These are phyloP conservation scores for Folsomia manolachei DNA, from an alignment of 2,888 invertebrate species.

Conservation along the genomic window DNA sequence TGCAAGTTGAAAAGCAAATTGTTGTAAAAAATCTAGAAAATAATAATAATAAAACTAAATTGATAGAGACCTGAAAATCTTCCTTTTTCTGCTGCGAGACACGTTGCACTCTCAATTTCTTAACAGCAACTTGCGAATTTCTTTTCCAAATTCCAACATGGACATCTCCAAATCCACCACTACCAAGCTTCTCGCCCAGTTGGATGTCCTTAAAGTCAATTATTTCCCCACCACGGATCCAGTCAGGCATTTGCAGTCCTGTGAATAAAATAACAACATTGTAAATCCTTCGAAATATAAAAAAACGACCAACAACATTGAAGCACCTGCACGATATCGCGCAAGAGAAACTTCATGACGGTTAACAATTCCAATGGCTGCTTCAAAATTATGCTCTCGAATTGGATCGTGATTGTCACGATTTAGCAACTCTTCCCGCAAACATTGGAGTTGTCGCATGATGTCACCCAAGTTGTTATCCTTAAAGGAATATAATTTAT, in stretches of 20 bases:
- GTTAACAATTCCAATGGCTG: constrained; percentile 17
- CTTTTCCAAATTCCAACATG: constrained; percentile 16
- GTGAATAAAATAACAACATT: neutral
- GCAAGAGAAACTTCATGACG: constrained; percentile 22
- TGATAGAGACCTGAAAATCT: constrained; percentile 9
- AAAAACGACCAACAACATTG: neutral
- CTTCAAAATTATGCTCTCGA: neutral
- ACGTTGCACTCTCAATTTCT: constrained; percentile 23
- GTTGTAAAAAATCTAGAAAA: no score
- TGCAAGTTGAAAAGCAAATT: no score
- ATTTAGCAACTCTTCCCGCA: neutral
- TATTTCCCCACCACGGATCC: constrained; percentile 13
- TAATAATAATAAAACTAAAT: no score
- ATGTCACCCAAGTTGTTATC: constrained; percentile 9
- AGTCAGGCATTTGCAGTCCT: constrained; percentile 9
- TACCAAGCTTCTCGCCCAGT: constrained; percentile 21
- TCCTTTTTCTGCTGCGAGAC: constrained; percentile 16
- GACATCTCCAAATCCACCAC: constrained; percentile 26
- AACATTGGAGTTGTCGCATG: neutral
- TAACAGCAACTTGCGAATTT: constrained; percentile 14
- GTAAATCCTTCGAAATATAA: no score
- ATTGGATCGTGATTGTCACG: neutral
- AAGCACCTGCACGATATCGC: neutral
- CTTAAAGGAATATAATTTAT: neutral
- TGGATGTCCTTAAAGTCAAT: constrained; percentile 17